Base-by-base conservation (phyloP, 2,888 invertebrate species). In the Cheilosia vulpina region DNA sequence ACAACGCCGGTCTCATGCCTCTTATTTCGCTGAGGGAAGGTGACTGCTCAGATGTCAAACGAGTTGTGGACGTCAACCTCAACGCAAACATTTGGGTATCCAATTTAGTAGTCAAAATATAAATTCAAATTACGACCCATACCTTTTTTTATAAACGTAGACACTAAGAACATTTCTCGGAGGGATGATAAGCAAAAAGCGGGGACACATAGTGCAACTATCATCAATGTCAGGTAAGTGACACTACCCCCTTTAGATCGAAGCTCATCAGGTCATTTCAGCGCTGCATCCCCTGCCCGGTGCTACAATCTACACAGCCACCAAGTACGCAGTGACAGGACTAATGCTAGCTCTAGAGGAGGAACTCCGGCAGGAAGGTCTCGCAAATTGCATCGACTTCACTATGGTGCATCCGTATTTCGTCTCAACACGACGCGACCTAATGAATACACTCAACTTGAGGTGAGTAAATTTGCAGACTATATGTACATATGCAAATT, bases 1-100 rank as follows among this genome's bases (percentile, higher is more conserved):
- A 91, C 80, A 91, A 91, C 73, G 91, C 91, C 1, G 91, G 91
- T 0, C 87, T 91, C 4, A 89, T 91, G 50, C 89, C 89, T 17
- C 72, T 88, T 4, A 77, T 89, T 15, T 83, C 88, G 1, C 65
- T 90, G 2, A 79, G 89, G 6, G 88, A 89, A n/a, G 88, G 88
- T 13, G 78, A 87, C 2, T 87, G 88, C 4, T 63, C 87, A 6
- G 89, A 89, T n/a, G 88, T 91, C 6, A 76, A 89, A 15, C 87
- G 88, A 27, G 89, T 90, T 41, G 87, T 91, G 15, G 88, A 89
- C 57, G 90, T 91, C 21, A 91, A 91, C 71, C 76, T 91, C 9
- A 88, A 88, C 60, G 80, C 89, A 6, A 90, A 91, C 47, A 89
- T 90, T 73, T 90, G 89, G 90, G 91, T 91, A 38, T 13, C 13